Evolutionary conservation across 2,888 invertebrate genomes (phyloP), one percentile per base, ranked within the genome.

Genomic region (Abscondita cerata): DNA sequence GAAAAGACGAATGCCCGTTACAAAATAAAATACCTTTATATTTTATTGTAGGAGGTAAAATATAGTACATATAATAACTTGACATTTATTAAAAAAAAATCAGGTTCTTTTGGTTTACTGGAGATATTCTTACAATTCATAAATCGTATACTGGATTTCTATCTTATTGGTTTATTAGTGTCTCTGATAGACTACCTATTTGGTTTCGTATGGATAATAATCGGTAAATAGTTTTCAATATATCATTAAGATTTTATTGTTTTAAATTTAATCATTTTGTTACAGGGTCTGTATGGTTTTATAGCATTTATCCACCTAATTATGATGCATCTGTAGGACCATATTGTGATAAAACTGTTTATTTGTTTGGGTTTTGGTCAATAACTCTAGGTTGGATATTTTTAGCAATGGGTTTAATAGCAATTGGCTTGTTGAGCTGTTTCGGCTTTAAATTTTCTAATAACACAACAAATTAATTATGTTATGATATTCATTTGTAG

Each of bases 221-320:
- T 62, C 36, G 62, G 62, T 62, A 31, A 48, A 44, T 36, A n/a
- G n/a, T n/a, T n/a, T n/a, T n/a, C n/a, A n/a, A n/a, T n/a, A n/a
- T n/a, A 52, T 12, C 15, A 51, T 47, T 9, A 11, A 31, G n/a
- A 41, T 4, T 41, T 13, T 2, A 13, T 5, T 41, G 41, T 41
- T 12, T 9, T n/a, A 38, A 6, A 41, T 25, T 25, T 25, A 13
- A n/a, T 50, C 3, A 33, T 36, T 52, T 8, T 18, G 15, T 52
- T 57, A 25, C 13, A 62, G 62, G 62, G 38, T 62, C 62, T 6
- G 47, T 57, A 38, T 62, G 62, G 62, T 41, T 62, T 4, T 62
- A 62, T 15, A 47, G 52, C n/a, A 52, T 52, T 12, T 57, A 51
- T 19, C 31, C 44, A 25, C 62, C 62, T 5, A 51, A 52, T 18